Evolutionary conservation across 2,888 invertebrate species (phyloP), one percentile per base, ranked within the genome.

Genomic region (Apodemia duryi): DNA sequence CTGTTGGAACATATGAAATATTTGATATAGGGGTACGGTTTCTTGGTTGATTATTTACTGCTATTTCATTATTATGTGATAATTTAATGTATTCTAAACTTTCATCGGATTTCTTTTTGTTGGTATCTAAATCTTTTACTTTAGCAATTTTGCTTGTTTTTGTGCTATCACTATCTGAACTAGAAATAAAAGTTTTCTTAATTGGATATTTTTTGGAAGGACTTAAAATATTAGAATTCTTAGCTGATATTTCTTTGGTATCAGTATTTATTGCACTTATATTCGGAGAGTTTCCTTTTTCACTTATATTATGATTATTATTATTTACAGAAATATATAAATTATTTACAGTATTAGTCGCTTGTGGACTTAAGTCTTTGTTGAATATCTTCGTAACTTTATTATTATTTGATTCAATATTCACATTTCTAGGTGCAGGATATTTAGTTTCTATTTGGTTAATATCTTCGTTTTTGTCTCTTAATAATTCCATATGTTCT

Each of bases 181-280:
- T 85, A 2, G 88, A 84, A 67, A 91, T 78, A 68, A 92, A 88
- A 11, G 65, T 52, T 72, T 91, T 90, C 70, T 89, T 92, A 49
- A 79, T 75, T 11, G 91, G 89, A 77, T 91, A 92, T 72, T 92
- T 92, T 73, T 92, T 91, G 64, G 90, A 89, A 49, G 91, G 91
- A 77, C 91, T 91, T 80, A 91, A 82, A 70, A 85, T 74, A 81
- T 86, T 88, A 74, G 85, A 71, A 69, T 89, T 90, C 80, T 87
- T 88, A 78, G 77, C 78, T 71, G 87, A 80, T 79, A 86, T 71
- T 69, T 90, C 91, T 91, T 91, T 91, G 91, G 90, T 84, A 76
- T 88, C 84, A 75, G 79, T 85, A 71, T 79, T 76, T 86, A 91
- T 90, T 89, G 90, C 88, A 89, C 87, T 85, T 78, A 78, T 81